phyloP scores from a whole-genome alignment of 1,140 invertebrate genomes.

The Meloidogyne floridensis region DNA sequence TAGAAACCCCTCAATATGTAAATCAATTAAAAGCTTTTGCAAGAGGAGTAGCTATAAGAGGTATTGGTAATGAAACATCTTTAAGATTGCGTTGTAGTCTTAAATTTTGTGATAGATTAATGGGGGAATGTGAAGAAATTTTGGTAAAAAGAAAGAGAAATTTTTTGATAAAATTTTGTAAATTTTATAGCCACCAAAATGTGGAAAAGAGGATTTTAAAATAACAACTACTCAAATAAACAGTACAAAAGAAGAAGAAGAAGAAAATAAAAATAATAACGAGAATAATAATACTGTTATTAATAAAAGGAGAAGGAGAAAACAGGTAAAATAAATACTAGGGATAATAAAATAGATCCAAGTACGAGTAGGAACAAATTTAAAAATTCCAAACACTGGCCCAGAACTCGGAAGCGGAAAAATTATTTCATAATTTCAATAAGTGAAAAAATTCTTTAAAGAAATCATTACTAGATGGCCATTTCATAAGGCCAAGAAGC shows the following conservation, averaged over 20 bases:
- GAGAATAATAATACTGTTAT: constrained; percentile 5
- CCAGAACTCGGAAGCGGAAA: too few relatives aligned
- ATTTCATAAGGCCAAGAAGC: too few relatives aligned
- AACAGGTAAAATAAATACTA: background rate
- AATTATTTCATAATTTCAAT: too few relatives aligned
- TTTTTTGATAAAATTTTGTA: background rate
- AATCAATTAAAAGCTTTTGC: constrained; percentile 32
- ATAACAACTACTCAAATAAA: constrained; percentile 1
- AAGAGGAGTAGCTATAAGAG: constrained; percentile 35
- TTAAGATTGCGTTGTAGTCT: constrained; percentile 38
- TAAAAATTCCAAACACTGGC: too few relatives aligned
- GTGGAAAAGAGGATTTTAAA: constrained; percentile 22
- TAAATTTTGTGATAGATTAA: constrained; percentile 42
- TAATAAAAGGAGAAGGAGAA: background rate
- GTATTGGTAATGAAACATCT: constrained; percentile 36
- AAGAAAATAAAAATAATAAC: background rate
- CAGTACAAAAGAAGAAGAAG: background rate
- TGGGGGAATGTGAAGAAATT: constrained; percentile 52
- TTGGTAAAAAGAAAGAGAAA: constrained; percentile 29
- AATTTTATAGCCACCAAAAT: constrained; percentile 43
- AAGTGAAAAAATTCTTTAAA: too few relatives aligned
- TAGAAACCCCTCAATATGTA: constrained; percentile 41
- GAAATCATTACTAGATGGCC: too few relatives aligned
- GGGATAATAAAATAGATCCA: too few relatives aligned
- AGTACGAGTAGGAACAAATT: too few relatives aligned